A percentile compares a stretch with the other conserved stretches of the same genome.
phyloP scores from a whole-genome alignment of 2,888 invertebrate species.

The Drosophila conformis region DNA sequence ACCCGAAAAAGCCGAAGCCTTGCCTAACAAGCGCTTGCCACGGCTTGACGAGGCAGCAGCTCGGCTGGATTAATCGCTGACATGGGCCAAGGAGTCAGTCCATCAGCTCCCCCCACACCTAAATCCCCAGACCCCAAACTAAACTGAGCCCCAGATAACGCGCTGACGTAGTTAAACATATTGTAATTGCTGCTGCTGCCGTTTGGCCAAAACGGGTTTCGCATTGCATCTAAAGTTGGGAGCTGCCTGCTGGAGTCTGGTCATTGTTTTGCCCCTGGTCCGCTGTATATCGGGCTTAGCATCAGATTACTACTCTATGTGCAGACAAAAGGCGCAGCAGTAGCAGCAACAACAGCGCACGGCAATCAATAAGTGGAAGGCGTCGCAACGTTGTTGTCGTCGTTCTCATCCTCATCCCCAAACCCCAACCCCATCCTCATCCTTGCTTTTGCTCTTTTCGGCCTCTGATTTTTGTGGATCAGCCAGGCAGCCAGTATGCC shows the following conservation, averaged over 20 bases:
- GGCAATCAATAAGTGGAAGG: slow-evolving; percentile 73
- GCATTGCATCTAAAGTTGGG: slow-evolving; percentile 8
- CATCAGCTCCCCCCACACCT: neutral
- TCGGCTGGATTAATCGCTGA: slow-evolving; percentile 84
- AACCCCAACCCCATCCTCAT: neutral
- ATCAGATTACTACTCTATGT: slow-evolving; percentile 82
- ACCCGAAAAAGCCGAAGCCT: slow-evolving; percentile 43
- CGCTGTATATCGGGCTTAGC: slow-evolving; percentile 73
- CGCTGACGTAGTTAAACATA: slow-evolving; percentile 84
- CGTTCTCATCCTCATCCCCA: slow-evolving; percentile 6
- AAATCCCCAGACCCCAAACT: slow-evolving; percentile 3
- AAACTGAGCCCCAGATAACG: slow-evolving; percentile 66
- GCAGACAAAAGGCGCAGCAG: slow-evolving; percentile 58
- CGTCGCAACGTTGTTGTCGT: slow-evolving; percentile 64
- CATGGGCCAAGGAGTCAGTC: slow-evolving; percentile 63
- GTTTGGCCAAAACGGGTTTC: slow-evolving; percentile 73
- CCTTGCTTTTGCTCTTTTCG: slow-evolving; percentile 27
- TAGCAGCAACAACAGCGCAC: slow-evolving; percentile 35
- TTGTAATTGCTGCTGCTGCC: slow-evolving; percentile 82
- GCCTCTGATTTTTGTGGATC: slow-evolving; percentile 76
- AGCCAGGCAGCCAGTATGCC: slow-evolving; percentile 17
- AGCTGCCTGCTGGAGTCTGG: slow-evolving; percentile 32
- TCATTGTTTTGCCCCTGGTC: slow-evolving; percentile 71
- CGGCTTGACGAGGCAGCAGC: slow-evolving; percentile 82
- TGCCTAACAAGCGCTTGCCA: slow-evolving; percentile 71